Evolutionary conservation across 2,888 invertebrate species (phyloP).

Genomic region (Dexiosoma caninum): DNA sequence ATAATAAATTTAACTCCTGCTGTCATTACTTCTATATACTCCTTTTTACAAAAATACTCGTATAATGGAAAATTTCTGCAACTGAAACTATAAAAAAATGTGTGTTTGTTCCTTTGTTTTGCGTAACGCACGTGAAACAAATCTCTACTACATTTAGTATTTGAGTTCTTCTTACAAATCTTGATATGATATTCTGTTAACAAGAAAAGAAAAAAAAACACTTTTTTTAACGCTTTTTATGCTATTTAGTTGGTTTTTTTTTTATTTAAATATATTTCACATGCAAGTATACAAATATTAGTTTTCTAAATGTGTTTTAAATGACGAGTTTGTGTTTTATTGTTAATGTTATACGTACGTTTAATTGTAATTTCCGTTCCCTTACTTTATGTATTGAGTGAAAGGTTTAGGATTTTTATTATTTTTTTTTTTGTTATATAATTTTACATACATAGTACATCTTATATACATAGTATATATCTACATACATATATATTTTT

Average conservation of each 20-base stretch:
- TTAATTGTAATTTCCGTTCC: constrained; percentile 24
- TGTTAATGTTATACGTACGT: constrained; percentile 24
- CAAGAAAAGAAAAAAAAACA: constrained; percentile 32
- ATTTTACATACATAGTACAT: constrained; percentile 11
- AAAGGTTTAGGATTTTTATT: constrained; percentile 20
- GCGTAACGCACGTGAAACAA: constrained; percentile 2
- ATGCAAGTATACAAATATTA: background rate
- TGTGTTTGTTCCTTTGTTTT: constrained; percentile 50
- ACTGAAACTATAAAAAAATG: constrained; percentile 43
- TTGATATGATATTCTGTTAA: constrained; percentile 55
- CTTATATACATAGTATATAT: constrained; percentile 25
- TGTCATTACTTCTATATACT: constrained; percentile 26
- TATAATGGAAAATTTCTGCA: constrained; percentile 43
- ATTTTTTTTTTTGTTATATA: background rate
- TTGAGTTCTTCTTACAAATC: constrained; percentile 35
- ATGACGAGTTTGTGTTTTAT: background rate
- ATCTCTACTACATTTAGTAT: constrained; percentile 38
- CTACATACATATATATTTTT: constrained; percentile 9
- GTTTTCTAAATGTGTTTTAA: constrained; percentile 16
- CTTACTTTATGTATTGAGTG: background rate
- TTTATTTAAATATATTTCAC: background rate
- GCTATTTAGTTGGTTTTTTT: constrained; percentile 34
- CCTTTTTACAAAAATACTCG: constrained; percentile 25
- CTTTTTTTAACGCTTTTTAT: constrained; percentile 50
- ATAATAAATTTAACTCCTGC: constrained; percentile 25